Evolutionary conservation across 2,797 vertebrate genomes (phyloP).

Genomic region (Craterocephalus amniculus): DNA sequence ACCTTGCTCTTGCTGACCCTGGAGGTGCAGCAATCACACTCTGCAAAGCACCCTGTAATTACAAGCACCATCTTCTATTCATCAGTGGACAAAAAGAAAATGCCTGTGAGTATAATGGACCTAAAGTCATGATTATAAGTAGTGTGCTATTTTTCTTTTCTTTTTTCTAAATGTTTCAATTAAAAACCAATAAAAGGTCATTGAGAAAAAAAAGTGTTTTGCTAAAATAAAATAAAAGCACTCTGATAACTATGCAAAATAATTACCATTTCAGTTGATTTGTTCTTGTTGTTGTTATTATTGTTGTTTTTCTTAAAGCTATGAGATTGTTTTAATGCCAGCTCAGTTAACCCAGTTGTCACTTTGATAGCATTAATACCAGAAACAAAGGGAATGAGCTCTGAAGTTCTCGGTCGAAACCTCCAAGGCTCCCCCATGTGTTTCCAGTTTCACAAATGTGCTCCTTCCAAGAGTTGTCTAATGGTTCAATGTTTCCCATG

Average conservation of each 20-base stretch:
- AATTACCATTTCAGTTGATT: constrained; percentile 80
- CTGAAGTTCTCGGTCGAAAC: neutral
- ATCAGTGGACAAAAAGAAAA: constrained; percentile 61
- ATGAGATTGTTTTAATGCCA: neutral
- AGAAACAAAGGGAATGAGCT: neutral
- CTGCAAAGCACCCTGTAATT: constrained; percentile 68
- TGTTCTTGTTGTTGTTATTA: constrained; percentile 22
- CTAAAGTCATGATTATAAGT: constrained; percentile 30
- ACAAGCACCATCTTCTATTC: constrained; percentile 65
- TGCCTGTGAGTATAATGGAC: constrained; percentile 39
- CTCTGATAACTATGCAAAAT: constrained; percentile 76
- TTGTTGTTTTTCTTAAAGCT: constrained; percentile 29
- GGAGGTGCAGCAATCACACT: constrained; percentile 58
- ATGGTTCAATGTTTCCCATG: neutral
- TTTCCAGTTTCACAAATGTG: neutral
- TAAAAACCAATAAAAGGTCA: constrained; percentile 52
- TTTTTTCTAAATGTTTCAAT: constrained; percentile 47
- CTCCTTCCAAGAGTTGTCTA: neutral
- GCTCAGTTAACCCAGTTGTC: neutral
- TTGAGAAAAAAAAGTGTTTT: constrained; percentile 68
- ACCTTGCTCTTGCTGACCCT: constrained; percentile 65
- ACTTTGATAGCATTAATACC: neutral
- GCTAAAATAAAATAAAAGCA: constrained; percentile 68
- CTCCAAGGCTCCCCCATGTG: neutral
- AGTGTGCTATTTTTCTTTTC: constrained; percentile 31